These are phyloP conservation scores for Pristiophorus japonicus DNA, from an alignment of 2,113 vertebrate species.

Conservation along the genomic window DNA sequence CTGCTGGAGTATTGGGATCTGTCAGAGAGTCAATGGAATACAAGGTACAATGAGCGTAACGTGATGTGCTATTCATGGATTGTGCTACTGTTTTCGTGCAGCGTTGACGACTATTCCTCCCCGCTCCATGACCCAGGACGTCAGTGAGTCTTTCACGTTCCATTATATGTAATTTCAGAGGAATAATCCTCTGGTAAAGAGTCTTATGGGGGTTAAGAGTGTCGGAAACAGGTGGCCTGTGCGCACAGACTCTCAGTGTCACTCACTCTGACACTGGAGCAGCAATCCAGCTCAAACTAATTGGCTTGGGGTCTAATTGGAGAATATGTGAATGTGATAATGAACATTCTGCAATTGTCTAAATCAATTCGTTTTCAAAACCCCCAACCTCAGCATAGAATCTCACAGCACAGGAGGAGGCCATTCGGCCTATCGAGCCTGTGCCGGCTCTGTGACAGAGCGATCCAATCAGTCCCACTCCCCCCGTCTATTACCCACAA, in stretches of 20 bases:
- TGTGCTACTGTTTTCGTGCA: neutral
- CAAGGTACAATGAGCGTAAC: neutral
- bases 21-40: neutral
- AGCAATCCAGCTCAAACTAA: neutral
- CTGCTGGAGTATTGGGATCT: neutral
- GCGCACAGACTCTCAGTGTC: neutral
- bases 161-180: neutral
- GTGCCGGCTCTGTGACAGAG: no score
- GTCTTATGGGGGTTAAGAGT: neutral
- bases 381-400: neutral
- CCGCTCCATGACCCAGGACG: fast-evolving
- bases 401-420: neutral
- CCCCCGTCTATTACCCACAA: no score
- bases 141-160: neutral
- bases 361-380: neutral
- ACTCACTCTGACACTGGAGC: no score
- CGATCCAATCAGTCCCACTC: neutral
- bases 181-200: neutral
- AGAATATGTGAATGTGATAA: neutral
- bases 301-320: neutral
- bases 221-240: neutral
- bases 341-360: neutral
- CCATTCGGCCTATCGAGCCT: neutral
- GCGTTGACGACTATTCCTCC: neutral
- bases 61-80: no score